These are phyloP conservation scores for Dryomyza anilis DNA, from an alignment of 2,888 invertebrate species.

Conservation along the genomic window DNA sequence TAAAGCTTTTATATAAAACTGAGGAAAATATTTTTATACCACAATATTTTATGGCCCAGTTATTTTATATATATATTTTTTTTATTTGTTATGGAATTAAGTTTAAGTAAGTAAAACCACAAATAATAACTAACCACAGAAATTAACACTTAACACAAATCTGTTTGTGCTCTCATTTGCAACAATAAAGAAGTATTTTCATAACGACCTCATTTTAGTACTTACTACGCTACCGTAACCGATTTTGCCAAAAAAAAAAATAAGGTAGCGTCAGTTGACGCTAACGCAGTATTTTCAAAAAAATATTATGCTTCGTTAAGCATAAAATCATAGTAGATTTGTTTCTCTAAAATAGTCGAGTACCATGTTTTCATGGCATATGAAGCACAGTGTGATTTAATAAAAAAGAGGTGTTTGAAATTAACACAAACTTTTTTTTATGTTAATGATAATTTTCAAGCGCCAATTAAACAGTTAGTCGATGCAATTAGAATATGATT, in stretches of 20 bases:
- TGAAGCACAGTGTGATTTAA: no score
- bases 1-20: no score
- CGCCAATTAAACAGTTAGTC: not conserved
- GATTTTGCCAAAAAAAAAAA: not conserved
- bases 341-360: no score
- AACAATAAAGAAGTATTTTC: not conserved
- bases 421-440: not conserved
- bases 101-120: not conserved
- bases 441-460: not conserved
- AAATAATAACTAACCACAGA: not conserved
- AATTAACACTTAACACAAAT: not conserved
- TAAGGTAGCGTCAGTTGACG: not conserved
- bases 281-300: not conserved
- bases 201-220: not conserved
- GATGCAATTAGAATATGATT: not conserved
- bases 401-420: not conserved
- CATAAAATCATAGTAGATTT: slow-evolving; percentile 31
- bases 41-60: no score
- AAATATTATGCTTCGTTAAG: slow-evolving; percentile 33
- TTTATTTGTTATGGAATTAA: no score
- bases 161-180: not conserved
- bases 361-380: no score
- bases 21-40: no score
- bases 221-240: slow-evolving; percentile 10
- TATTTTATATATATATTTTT: no score